Evolutionary conservation across 30 jellyfish, hydroid and myxozoan genomes (phyloP), one percentile per base, ranked within the genome.

Genomic region (Chironex yamaguchii): DNA sequence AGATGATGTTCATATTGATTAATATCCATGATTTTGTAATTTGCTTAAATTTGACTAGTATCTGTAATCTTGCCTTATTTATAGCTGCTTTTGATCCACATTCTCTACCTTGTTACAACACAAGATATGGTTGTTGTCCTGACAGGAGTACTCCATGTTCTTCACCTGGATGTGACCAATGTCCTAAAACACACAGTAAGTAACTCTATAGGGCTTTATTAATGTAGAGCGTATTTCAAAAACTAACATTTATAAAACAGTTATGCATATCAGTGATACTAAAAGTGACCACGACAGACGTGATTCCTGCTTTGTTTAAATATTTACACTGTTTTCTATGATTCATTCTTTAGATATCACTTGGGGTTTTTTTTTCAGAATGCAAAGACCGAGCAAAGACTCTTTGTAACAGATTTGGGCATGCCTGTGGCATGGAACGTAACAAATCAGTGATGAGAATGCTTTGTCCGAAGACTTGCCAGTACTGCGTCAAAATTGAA

Each of bases 111-210:
- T 89, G 97, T 66, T 87, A 79, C 36, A 67, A 79, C 74, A 26
- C 84, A 2, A 71, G 70, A 25, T 67, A 79, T 48, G 97, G 97
- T 17, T 89, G 97, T 49, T 89, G 97, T 49, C 6, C 80, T 26
- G 97, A 89, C 36, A 74, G 67, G 65, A 20, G 31, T 22, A 89
- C 97, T 4, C 92, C 87, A 35, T 89, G 97, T 82, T 14, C 29
- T 0, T 90, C 90, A 0, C 82, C 92, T 11, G 71, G 71, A 50
- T 89, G 80, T 62, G 87, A 71, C 29, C 90, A 91, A 14, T 89
- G 97, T 79, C 77, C 29, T 64, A n/a, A 36, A 64, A 64, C 24
- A 28, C 23, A 33, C 24, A 28, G 77, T 20, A 64, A 64, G 29
- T n/a, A n/a, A n/a, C n/a, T n/a, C n/a, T n/a, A n/a, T n/a, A n/a